phyloP scores from a whole-genome alignment of 2,888 invertebrate genomes.

The Callosobruchus maculatus region DNA sequence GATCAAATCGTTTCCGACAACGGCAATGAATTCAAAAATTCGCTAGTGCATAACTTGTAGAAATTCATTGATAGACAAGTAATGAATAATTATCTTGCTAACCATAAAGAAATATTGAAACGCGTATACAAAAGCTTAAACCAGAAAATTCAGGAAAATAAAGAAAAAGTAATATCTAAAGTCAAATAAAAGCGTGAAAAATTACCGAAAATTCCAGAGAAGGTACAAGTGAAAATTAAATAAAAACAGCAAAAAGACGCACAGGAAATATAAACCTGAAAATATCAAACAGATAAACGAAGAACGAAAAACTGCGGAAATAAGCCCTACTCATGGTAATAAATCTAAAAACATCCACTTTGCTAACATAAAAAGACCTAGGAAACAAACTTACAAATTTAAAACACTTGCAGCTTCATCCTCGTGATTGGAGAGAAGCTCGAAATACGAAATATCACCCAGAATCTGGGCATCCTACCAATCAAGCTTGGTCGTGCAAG shows the following conservation, averaged over 20 bases:
- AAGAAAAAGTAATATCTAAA: not conserved
- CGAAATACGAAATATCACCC: not conserved
- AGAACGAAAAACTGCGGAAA: not conserved
- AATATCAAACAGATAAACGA: not conserved
- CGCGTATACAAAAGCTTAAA: not conserved
- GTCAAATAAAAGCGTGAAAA: not conserved
- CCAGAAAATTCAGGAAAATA: not conserved
- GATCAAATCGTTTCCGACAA: too few relatives aligned
- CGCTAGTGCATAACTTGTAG: too few relatives aligned
- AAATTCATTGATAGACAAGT: not conserved
- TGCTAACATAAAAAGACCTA: not conserved
- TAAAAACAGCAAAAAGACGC: not conserved
- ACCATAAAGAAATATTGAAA: not conserved
- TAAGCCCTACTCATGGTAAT: not conserved
- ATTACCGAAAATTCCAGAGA: not conserved
- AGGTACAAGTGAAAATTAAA: not conserved
- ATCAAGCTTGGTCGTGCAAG: not conserved
- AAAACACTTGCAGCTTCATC: not conserved
- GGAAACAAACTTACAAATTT: not conserved
- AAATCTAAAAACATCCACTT: not conserved
- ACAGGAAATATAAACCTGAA: not conserved
- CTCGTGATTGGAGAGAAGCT: not conserved
- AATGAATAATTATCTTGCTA: not conserved
- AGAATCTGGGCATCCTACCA: not conserved
- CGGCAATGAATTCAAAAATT: too few relatives aligned